Conservation (phyloP, 1,140 invertebrate species). For the Camponotus pennsylvanicus region DNA sequence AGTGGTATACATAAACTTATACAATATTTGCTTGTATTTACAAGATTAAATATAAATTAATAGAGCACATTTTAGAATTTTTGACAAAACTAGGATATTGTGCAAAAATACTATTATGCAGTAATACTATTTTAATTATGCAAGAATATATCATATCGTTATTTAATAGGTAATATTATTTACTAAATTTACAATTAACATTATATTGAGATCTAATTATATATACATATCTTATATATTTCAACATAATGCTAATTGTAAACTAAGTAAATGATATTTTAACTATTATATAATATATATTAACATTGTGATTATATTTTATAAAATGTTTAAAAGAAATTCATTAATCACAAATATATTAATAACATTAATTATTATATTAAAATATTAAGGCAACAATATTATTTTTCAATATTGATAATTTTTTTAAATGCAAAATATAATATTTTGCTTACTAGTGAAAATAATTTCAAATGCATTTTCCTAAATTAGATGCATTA, state of each 20-base stretch:
- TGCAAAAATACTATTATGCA: slow-evolving; percentile 39
- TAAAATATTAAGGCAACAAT: slow-evolving; percentile 14
- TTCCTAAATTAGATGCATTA: slow-evolving; percentile 9
- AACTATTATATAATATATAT: slow-evolving; percentile 18
- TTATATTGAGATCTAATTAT: no score
- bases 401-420: slow-evolving; percentile 25
- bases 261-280: background rate
- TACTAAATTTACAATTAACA: no score
- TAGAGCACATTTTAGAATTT: background rate
- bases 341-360: slow-evolving; percentile 15
- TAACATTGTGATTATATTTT: background rate
- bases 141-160: background rate
- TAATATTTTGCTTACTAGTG: background rate
- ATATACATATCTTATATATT: background rate
- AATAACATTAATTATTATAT: slow-evolving; percentile 17
- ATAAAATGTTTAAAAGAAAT: no score
- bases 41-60: background rate
- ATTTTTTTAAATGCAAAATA: slow-evolving; percentile 4
- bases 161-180: no score
- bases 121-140: slow-evolving; percentile 28
- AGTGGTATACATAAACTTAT: background rate
- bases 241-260: slow-evolving; percentile 4
- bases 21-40: background rate
- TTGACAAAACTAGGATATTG: background rate
- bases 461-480: background rate